These are phyloP conservation scores for Lepidurus arcticus DNA, from an alignment of 1,140 invertebrate genomes.

Conservation along the genomic window DNA sequence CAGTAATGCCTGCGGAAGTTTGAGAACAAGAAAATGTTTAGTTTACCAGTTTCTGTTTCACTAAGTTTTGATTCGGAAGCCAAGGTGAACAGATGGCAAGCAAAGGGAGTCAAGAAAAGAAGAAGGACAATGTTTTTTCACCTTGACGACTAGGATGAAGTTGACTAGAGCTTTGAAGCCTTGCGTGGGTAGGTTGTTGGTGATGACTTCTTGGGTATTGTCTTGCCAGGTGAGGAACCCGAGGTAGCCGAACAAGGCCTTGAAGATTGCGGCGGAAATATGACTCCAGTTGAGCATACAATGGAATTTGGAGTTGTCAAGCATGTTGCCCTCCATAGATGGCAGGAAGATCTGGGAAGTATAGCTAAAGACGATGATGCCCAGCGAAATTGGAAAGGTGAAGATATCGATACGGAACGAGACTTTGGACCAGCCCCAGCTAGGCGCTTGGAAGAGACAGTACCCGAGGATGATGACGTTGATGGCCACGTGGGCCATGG, in stretches of 20 bases:
- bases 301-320: conserved; percentile 83
- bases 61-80: no score
- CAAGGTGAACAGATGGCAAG: no score
- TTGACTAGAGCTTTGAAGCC: conserved; percentile 93
- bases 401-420: conserved; percentile 88
- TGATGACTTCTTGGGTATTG: conserved; percentile 77
- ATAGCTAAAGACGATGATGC: conserved; percentile 99
- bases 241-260: conserved; percentile 92
- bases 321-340: conserved; percentile 92
- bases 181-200: conserved; percentile 78
- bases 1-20: conserved; percentile 63
- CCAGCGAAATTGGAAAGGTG: conserved; percentile 97
- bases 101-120: no score
- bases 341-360: conserved; percentile 99
- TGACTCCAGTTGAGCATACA: conserved; percentile 99
- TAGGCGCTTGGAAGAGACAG: conserved; percentile 84
- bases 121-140: background rate
- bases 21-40: background rate
- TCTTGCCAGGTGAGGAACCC: conserved; percentile 97
- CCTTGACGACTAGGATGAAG: conserved; percentile 88
- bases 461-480: conserved; percentile 95
- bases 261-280: conserved; percentile 92
- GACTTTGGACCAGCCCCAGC: conserved; percentile 87
- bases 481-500: conserved; percentile 95
- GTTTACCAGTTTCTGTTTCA: no score